These are phyloP conservation scores for Alethe diademata DNA, from an alignment of 2,113 vertebrate genomes.

Conservation along the genomic window DNA sequence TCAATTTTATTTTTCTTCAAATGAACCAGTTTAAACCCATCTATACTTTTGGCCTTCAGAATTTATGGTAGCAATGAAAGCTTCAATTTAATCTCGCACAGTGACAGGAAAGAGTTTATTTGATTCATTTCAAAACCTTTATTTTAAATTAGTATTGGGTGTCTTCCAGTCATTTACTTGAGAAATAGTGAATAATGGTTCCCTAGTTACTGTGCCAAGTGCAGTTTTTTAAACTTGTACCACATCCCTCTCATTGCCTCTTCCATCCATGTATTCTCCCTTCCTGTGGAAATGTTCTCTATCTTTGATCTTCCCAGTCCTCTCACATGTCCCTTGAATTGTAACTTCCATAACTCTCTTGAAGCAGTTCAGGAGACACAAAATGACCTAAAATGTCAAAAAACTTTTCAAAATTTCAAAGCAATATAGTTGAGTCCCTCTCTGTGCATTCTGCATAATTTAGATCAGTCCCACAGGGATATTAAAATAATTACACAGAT, in stretches of 20 bases:
- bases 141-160: not conserved
- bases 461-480: not conserved
- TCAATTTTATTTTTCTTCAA: not conserved
- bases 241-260: not conserved
- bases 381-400: not conserved
- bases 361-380: not conserved
- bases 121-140: not conserved
- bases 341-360: not conserved
- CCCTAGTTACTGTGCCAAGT: not conserved
- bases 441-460: not conserved
- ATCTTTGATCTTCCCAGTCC: not conserved
- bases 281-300: not conserved
- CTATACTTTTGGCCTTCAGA: not conserved
- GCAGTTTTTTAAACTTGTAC: not conserved
- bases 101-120: not conserved
- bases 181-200: not conserved
- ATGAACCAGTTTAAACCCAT: not conserved
- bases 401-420: not conserved
- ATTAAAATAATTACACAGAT: not conserved
- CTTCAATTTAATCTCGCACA: not conserved
- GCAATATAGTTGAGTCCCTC: not conserved
- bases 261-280: not conserved
- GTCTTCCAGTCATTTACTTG: not conserved
- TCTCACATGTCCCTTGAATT: not conserved
- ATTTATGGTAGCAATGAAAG: not conserved